These are phyloP conservation scores for Drosophila sordidula DNA, from an alignment of 2,888 invertebrate species.

Conservation along the genomic window DNA sequence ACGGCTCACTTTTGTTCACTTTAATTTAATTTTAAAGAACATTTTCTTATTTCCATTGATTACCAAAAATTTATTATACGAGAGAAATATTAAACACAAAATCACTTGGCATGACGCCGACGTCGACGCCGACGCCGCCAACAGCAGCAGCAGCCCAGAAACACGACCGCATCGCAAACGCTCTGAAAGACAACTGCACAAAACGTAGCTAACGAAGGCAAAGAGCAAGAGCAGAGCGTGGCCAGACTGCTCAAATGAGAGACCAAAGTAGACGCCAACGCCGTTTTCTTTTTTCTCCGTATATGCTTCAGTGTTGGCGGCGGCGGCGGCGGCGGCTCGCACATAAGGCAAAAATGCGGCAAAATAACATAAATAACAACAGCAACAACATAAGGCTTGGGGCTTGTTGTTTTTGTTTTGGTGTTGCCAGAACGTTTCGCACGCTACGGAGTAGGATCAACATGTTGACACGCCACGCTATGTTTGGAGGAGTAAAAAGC, in stretches of 20 bases:
- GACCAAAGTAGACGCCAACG: constrained; percentile 44
- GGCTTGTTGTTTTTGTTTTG: constrained; percentile 58
- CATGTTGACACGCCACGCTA: constrained; percentile 67
- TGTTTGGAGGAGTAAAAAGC: constrained; percentile 67
- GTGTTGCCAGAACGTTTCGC: constrained; percentile 73
- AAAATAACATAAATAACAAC: constrained; percentile 72
- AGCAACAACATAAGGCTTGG: constrained; percentile 43
- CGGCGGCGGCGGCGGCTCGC: constrained; percentile 19
- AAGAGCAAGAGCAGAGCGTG: constrained; percentile 59
- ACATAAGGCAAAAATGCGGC: constrained; percentile 43
- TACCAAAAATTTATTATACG: constrained; percentile 36
- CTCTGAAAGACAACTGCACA: constrained; percentile 64
- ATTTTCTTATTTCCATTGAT: constrained; percentile 27
- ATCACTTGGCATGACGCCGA: constrained; percentile 59
- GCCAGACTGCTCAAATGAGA: constrained; percentile 60
- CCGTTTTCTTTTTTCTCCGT: constrained; percentile 37
- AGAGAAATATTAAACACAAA: constrained; percentile 41
- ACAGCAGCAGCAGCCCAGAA: constrained; percentile 41
- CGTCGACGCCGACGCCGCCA: constrained; percentile 41
- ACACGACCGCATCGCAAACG: constrained; percentile 71
- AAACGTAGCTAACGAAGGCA: constrained; percentile 50
- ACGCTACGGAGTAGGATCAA: constrained; percentile 67
- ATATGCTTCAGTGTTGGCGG: constrained; percentile 26
- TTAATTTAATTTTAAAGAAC: constrained; percentile 2
- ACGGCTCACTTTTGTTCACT: constrained; percentile 17